A percentile compares a stretch with the other conserved stretches of the same genome.
These are phyloP conservation scores for Falco berigora DNA, from an alignment of 2,797 vertebrate species.

Conservation along the genomic window DNA sequence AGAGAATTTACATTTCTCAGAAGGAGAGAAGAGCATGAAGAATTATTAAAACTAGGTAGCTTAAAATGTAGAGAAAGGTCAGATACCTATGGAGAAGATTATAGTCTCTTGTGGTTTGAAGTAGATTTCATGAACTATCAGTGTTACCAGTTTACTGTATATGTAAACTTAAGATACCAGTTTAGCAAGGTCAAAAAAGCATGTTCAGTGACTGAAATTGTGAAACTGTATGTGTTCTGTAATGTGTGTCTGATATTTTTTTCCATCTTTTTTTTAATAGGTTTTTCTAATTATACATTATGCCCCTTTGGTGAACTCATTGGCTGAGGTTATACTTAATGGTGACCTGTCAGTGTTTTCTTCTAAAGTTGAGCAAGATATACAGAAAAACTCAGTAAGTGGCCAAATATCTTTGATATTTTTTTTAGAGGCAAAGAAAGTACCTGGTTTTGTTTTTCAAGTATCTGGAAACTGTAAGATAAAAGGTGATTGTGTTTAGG, in stretches of 20 bases:
- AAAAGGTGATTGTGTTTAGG: neutral
- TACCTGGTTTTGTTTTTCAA: too few species aligned
- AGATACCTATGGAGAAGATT: neutral
- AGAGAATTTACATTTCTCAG: neutral
- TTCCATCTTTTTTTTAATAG: slow-evolving; percentile 65
- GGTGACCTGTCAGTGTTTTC: slow-evolving; percentile 90
- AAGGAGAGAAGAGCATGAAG: neutral
- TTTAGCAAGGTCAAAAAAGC: neutral
- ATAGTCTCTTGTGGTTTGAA: neutral
- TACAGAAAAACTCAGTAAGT: slow-evolving; percentile 81
- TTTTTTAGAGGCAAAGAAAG: neutral
- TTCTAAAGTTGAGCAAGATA: slow-evolving; percentile 76
- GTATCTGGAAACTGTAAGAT: neutral
- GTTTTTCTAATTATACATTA: slow-evolving; percentile 98
- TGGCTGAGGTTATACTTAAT: slow-evolving; percentile 94
- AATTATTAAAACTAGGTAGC: neutral
- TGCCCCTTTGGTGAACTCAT: slow-evolving; percentile 87
- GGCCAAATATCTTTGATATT: neutral
- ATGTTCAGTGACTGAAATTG: neutral
- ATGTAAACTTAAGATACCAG: neutral
- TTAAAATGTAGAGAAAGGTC: neutral
- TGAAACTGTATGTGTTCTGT: neutral
- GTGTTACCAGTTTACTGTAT: neutral
- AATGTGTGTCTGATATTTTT: neutral
- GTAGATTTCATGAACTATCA: neutral